Evolutionary conservation across 2,113 vertebrate species (phyloP).

Genomic region (Varanus komodoensis): DNA sequence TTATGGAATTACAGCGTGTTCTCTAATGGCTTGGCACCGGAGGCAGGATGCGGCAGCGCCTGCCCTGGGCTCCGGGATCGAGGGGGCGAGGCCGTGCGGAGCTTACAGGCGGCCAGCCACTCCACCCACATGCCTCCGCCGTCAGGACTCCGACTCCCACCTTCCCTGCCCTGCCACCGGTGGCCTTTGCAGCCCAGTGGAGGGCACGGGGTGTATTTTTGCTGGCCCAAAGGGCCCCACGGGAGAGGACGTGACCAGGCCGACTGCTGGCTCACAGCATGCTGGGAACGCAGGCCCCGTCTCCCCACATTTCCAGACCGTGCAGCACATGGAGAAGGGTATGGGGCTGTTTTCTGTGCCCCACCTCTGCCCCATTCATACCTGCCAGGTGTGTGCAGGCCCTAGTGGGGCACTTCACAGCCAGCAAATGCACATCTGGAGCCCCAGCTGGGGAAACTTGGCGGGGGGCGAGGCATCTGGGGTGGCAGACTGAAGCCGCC

Average conservation of each 20-base stretch:
- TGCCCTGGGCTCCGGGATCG: conserved; percentile 78
- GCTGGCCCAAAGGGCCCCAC: not conserved
- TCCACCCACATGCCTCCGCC: not conserved
- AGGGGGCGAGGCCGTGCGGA: conserved; percentile 48
- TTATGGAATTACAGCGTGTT: conserved; percentile 80
- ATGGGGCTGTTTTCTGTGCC: not conserved
- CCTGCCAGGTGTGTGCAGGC: too few relatives aligned
- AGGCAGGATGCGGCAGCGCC: conserved; percentile 70
- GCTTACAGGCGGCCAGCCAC: conserved; percentile 58
- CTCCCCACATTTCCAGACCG: too few relatives aligned
- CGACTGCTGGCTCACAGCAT: not conserved
- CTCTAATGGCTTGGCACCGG: conserved; percentile 73
- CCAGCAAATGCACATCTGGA: too few relatives aligned
- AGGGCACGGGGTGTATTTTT: not conserved
- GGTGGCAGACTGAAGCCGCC: too few relatives aligned
- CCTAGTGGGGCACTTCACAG: too few relatives aligned
- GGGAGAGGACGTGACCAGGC: not conserved
- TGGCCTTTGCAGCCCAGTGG: not conserved
- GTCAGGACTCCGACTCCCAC: too few relatives aligned
- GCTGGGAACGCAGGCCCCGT: too few relatives aligned
- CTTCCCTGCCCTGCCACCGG: too few relatives aligned
- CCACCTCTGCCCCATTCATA: not conserved
- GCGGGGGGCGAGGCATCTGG: too few relatives aligned
- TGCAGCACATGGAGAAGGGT: not conserved
- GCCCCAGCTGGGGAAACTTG: too few relatives aligned